phyloP scores from a whole-genome alignment of 2,888 invertebrate species.

The Parthenolecanium corni region DNA sequence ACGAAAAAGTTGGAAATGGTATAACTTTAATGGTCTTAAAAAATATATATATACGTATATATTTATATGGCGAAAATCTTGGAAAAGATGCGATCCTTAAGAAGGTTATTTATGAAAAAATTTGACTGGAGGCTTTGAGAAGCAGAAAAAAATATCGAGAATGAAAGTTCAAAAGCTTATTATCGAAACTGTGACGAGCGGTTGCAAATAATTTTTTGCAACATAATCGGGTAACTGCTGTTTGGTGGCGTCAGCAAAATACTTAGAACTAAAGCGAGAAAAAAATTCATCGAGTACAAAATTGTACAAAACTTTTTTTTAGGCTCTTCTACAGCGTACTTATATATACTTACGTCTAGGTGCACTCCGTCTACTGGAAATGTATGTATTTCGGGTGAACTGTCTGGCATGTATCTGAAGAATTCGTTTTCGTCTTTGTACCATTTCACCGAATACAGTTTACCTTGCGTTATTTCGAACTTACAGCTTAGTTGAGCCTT shows the following conservation, averaged over 20 bases:
- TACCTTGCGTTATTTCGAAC: slow-evolving; percentile 16
- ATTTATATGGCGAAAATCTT: not conserved
- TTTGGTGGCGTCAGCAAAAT: not conserved
- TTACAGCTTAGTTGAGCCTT: slow-evolving; percentile 18
- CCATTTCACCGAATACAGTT: slow-evolving; percentile 23
- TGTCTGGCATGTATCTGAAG: slow-evolving; percentile 20
- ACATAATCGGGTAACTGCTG: not conserved
- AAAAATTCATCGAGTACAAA: not conserved
- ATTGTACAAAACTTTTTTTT: not conserved
- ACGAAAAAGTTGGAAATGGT: slow-evolving; percentile 4
- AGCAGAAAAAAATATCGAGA: no score
- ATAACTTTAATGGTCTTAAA: slow-evolving; percentile 11
- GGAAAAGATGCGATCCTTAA: not conserved
- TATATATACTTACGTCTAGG: slow-evolving; percentile 16
- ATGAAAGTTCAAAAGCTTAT: slow-evolving; percentile 2
- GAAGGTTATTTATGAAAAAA: slow-evolving; percentile 3
- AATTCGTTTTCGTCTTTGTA: slow-evolving; percentile 27
- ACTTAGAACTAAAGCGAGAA: not conserved
- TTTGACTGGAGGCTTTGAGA: slow-evolving; percentile 10
- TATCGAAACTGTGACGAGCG: not conserved
- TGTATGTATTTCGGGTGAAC: slow-evolving; percentile 1
- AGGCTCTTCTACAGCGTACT: not conserved
- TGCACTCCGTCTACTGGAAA: slow-evolving; percentile 19
- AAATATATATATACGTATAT: not conserved
- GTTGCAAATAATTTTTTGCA: slow-evolving; percentile 5